Evolutionary conservation across 2,797 vertebrate species (phyloP).

Genomic region (Fistularia commersonii): DNA sequence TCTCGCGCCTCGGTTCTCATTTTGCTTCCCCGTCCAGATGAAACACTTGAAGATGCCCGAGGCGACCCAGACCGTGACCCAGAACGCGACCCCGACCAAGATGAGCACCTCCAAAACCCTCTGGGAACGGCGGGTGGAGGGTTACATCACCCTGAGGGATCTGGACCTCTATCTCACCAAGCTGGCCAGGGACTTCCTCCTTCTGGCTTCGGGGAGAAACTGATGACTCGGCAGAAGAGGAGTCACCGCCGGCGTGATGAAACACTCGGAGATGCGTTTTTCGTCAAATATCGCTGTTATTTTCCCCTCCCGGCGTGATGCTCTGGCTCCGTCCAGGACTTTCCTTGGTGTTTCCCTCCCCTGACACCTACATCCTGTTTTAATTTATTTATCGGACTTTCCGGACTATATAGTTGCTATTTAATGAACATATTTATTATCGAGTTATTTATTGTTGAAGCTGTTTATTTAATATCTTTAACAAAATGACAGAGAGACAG

Average conservation of each 20-base stretch:
- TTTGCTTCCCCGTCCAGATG: conserved; percentile 54
- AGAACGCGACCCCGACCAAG: no score
- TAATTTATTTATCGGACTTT: conserved; percentile 61
- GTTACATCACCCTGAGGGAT: conserved; percentile 76
- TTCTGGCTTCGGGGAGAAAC: conserved; percentile 58
- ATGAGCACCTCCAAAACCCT: conserved; percentile 16
- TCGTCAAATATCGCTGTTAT: no score
- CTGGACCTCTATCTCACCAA: conserved; percentile 75
- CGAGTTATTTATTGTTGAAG: conserved; percentile 59
- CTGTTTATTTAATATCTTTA: conserved; percentile 52
- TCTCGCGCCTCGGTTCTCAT: not conserved
- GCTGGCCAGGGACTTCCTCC: conserved; percentile 72
- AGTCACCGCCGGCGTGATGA: no score
- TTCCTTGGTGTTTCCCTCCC: conserved; percentile 65
- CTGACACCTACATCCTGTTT: conserved; percentile 50
- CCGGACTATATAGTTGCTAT: conserved; percentile 62
- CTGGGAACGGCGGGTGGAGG: conserved; percentile 69
- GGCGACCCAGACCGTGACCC: conserved; percentile 3
- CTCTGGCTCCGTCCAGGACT: not conserved
- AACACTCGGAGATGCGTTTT: no score
- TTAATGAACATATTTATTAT: conserved; percentile 69
- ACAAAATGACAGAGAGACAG: conserved; percentile 28
- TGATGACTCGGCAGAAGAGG: not conserved
- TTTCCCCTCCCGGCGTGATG: no score
- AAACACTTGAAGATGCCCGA: conserved; percentile 25